Base-by-base conservation (phyloP, 1,140 invertebrate species). In the Gonioctena quinquepunctata region DNA sequence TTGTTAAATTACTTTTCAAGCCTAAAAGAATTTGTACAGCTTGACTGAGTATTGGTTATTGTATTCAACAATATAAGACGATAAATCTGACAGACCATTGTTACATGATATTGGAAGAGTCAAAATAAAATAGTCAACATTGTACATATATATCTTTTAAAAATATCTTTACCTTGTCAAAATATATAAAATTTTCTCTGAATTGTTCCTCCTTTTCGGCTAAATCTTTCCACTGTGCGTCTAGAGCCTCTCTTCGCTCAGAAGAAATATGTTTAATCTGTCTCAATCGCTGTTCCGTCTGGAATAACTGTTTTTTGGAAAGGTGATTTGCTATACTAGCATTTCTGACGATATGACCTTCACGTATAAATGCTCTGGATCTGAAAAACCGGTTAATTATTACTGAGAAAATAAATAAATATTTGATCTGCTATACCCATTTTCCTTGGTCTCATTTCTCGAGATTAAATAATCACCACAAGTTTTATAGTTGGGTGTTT, bases 191-290 rank as follows among this genome's bases (percentile, higher is more conserved):
- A 13, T 66, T 71, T 18, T 71, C 23, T 27, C 66, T 61, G 13
- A 75, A 68, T 27, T 23, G 26, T 4, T 28, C 18, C 28, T 75
- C 70, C 52, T 72, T 75, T 8, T 69, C 25, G 16, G 65, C 6
- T 13, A 75, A 42, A 54, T 71, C 70, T 25, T 71, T 49, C 73
- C 73, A 75, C 21, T 69, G 61, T 13, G 66, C 68, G 3, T 69
- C 22, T 18, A 71, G 60, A 11, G 18, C 54, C 18, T 60, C 68
- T 52, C 67, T 28, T 33, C 61, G 60, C n/a, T 70, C 49, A 11
- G 66, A 18, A 16, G 50, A 67, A 1, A 62, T 54, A 19, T 63
- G 60, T 21, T 63, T 42, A 54, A 48, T 71, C 2, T 18, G 27
- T 27, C 64, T 63, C 16, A 75, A 28, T 48, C 63, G 27, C 49